Conservation (phyloP, 2,113 vertebrate genomes). For the Corapipo altera region DNA sequence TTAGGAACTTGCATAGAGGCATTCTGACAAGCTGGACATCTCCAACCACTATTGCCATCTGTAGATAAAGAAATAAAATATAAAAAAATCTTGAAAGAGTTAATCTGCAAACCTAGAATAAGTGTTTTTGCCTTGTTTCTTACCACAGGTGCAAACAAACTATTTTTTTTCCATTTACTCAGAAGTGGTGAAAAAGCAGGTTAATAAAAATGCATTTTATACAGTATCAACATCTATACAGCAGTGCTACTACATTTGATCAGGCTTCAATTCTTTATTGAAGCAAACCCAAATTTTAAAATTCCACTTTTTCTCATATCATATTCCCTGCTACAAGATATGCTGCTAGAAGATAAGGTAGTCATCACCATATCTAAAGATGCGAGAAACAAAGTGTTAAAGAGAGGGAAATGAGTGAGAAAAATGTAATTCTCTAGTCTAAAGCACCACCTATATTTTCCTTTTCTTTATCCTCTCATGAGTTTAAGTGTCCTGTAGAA, state of each 20-base stretch:
- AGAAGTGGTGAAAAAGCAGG: neutral
- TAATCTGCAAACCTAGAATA: neutral
- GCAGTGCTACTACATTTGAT: neutral
- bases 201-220: neutral
- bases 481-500: neutral
- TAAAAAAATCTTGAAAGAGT: neutral
- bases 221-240: neutral
- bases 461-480: neutral
- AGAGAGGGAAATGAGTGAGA: neutral
- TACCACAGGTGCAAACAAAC: neutral
- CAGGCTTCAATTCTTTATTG: neutral
- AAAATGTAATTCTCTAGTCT: neutral
- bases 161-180: neutral
- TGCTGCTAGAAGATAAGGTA: neutral
- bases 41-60: constrained; percentile 93
- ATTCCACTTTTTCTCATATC: neutral
- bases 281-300: neutral
- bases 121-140: neutral
- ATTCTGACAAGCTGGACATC: constrained; percentile 97
- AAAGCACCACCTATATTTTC: neutral
- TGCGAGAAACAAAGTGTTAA: neutral
- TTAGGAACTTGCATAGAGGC: constrained; percentile 84
- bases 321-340: neutral
- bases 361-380: neutral
- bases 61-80: neutral